A percentile compares a stretch with the other conserved stretches of the same genome.
These are phyloP conservation scores for Hippocampus kuda DNA, from an alignment of 2,797 vertebrate genomes.

Conservation along the genomic window DNA sequence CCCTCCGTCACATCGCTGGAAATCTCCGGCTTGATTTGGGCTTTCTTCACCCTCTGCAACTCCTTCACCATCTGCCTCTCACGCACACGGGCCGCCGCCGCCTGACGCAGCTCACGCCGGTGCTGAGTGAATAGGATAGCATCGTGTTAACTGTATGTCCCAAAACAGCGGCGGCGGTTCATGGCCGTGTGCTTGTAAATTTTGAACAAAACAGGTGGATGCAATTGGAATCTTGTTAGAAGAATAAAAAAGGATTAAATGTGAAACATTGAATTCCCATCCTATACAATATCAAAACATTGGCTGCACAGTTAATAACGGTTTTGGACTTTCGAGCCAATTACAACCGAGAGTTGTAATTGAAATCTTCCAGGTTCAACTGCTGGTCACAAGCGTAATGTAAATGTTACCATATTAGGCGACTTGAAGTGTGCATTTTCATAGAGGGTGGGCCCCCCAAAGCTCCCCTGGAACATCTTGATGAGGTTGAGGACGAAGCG, in stretches of 20 bases:
- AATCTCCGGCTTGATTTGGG: constrained; percentile 60
- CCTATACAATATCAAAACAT: no score
- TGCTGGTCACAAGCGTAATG: not conserved
- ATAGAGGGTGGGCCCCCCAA: constrained; percentile 87
- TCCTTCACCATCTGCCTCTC: constrained; percentile 89
- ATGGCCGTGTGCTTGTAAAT: no score
- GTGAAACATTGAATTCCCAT: no score
- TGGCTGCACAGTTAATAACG: no score
- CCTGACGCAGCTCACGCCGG: constrained; percentile 72
- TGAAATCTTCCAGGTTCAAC: not conserved
- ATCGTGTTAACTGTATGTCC: not conserved
- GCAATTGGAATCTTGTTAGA: no score
- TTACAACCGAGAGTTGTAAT: not conserved
- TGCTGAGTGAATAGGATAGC: constrained; percentile 58
- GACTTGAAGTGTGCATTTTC: constrained; percentile 87
- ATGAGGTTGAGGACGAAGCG: constrained; percentile 95
- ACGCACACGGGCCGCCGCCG: constrained; percentile 75
- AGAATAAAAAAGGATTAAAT: no score
- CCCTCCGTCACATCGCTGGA: constrained; percentile 75
- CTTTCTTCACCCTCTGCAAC: constrained; percentile 72
- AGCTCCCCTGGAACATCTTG: constrained; percentile 94
- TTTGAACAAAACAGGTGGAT: no score
- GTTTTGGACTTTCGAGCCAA: not conserved
- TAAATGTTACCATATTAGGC: constrained; percentile 80
- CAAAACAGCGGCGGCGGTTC: not conserved